Evolutionary conservation across 2,113 vertebrate species (phyloP).

Genomic region (Percina caprodes): DNA sequence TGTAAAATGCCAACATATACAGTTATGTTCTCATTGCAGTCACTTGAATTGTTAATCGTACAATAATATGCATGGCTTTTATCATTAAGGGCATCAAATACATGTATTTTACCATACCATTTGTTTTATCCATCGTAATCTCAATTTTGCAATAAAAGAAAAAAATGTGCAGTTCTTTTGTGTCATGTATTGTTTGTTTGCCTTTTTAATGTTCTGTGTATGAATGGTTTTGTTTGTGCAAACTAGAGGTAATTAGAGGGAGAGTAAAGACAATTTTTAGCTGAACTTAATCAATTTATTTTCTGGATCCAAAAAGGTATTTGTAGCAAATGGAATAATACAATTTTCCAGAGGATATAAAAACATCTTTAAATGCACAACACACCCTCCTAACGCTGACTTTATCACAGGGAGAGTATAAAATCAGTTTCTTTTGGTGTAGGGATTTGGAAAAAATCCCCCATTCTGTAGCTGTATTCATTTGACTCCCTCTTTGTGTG

Average conservation of each 20-base stretch:
- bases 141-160: slow-evolving; percentile 74
- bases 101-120: slow-evolving; percentile 55
- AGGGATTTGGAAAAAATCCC: slow-evolving; percentile 78
- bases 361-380: slow-evolving; percentile 62
- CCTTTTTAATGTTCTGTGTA: neutral
- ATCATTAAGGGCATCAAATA: slow-evolving; percentile 47
- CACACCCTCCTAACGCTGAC: slow-evolving; percentile 64
- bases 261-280: neutral
- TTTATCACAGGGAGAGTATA: slow-evolving; percentile 73
- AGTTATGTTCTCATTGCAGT: slow-evolving; percentile 66
- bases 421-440: slow-evolving; percentile 80
- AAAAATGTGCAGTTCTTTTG: slow-evolving; percentile 19
- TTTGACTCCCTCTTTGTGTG: slow-evolving; percentile 76
- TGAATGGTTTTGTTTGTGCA: neutral
- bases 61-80: slow-evolving; percentile 75
- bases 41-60: slow-evolving; percentile 52
- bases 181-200: slow-evolving; percentile 33
- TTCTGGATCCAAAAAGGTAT: slow-evolving; percentile 54
- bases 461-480: slow-evolving; percentile 79
- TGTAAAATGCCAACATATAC: slow-evolving; percentile 66
- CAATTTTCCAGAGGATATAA: slow-evolving; percentile 48
- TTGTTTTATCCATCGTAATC: slow-evolving; percentile 70
- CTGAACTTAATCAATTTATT: slow-evolving; percentile 49
- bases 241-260: neutral
- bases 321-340: slow-evolving; percentile 54